phyloP scores from a whole-genome alignment of 2,888 invertebrate species.

The Hypomecis atomaria region DNA sequence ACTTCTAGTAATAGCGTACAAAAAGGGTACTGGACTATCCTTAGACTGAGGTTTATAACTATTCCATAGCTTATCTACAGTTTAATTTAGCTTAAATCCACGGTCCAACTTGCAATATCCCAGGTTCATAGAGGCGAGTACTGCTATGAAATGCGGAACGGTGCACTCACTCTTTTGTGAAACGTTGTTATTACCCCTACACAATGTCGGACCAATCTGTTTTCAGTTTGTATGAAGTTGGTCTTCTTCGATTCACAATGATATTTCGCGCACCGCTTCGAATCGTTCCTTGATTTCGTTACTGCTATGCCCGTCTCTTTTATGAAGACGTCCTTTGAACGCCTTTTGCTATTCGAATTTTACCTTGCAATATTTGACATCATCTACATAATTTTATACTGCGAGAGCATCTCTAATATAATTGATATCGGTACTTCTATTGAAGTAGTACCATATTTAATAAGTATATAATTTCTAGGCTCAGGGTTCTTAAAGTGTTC shows the following conservation, averaged over 20 bases:
- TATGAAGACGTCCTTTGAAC: slow-evolving; percentile 18
- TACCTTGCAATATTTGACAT: slow-evolving; percentile 21
- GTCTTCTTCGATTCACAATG: slow-evolving; percentile 53
- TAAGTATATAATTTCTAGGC: neutral
- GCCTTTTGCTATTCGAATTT: slow-evolving; percentile 9
- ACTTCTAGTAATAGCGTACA: too few species aligned
- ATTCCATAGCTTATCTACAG: neutral
- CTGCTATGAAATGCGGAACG: slow-evolving; percentile 33
- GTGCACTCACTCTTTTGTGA: slow-evolving; percentile 56
- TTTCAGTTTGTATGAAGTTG: slow-evolving; percentile 53
- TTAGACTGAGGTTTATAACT: neutral
- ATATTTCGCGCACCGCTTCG: slow-evolving; percentile 50
- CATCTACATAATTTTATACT: slow-evolving; percentile 15
- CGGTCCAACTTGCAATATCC: slow-evolving; percentile 16
- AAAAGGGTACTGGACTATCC: too few species aligned
- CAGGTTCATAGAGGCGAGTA: slow-evolving; percentile 19
- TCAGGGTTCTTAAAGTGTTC: neutral
- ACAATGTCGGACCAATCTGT: slow-evolving; percentile 58
- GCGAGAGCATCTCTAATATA: slow-evolving; percentile 2
- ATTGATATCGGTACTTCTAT: neutral
- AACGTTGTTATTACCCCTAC: slow-evolving; percentile 54
- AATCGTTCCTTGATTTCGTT: slow-evolving; percentile 46
- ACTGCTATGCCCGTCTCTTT: slow-evolving; percentile 36
- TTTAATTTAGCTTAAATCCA: neutral
- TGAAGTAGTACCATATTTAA: neutral